phyloP scores from a whole-genome alignment of 2,113 vertebrate genomes.

The Tragelaphus scriptus region DNA sequence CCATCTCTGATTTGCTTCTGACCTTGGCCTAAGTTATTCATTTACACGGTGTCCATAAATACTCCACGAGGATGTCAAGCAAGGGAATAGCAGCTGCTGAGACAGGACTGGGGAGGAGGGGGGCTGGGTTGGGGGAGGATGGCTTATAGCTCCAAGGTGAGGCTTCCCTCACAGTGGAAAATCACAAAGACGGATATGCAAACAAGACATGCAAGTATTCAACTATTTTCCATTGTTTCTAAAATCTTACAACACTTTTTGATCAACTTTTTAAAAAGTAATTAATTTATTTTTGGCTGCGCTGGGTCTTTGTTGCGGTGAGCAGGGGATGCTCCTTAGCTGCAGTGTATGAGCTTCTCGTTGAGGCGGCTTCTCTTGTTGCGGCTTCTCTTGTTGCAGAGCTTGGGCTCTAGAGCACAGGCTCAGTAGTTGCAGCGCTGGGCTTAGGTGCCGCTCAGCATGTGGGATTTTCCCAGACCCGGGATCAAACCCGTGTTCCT shows the following conservation, averaged over 20 bases:
- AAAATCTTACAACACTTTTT: background rate
- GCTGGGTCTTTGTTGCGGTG: background rate
- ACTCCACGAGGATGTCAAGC: background rate
- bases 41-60: accelerated
- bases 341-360: background rate
- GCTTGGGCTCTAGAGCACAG: background rate
- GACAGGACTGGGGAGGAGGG: background rate
- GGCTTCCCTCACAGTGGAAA: background rate
- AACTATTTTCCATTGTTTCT: background rate
- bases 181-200: background rate
- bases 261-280: background rate
- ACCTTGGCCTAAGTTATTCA: background rate
- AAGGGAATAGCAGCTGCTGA: background rate
- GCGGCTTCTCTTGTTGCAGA: background rate
- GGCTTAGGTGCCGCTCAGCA: background rate
- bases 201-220: background rate
- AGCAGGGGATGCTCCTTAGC: background rate
- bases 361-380: background rate
- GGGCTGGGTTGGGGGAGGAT: accelerated
- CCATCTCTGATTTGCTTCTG: background rate
- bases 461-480: background rate
- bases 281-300: background rate
- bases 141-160: background rate
- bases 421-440: accelerated
- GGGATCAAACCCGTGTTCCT: background rate